Evolutionary conservation across 2,797 vertebrate species (phyloP).

Genomic region (Gallirallus australis): DNA sequence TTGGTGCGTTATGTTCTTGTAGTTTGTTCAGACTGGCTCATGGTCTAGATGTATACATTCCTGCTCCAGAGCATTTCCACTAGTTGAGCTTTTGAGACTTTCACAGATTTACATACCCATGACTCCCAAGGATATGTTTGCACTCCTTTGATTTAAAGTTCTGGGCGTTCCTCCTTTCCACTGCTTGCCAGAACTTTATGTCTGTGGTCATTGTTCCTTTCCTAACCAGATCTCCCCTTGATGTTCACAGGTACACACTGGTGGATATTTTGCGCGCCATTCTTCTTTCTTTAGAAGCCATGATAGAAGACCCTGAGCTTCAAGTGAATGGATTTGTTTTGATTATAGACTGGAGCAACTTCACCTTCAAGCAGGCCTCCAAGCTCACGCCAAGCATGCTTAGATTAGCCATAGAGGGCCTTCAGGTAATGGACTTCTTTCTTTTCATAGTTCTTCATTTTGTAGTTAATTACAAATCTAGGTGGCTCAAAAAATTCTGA

Average conservation of each 20-base stretch:
- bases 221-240: conserved; percentile 25
- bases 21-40: not conserved
- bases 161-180: no score
- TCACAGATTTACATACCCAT: not conserved
- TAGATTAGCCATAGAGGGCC: conserved; percentile 94
- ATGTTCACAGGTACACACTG: conserved; percentile 88
- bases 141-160: not conserved
- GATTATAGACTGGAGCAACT: conserved; percentile 99
- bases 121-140: not conserved
- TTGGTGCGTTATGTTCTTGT: not conserved
- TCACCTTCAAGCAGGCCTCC: conserved; percentile 98
- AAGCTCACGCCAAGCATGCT: conserved; percentile 98
- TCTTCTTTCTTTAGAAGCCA: conserved; percentile 95
- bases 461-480: not conserved
- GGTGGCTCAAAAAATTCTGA: not conserved
- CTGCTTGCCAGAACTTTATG: not conserved
- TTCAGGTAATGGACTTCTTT: conserved; percentile 85
- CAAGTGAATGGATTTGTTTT: conserved; percentile 99
- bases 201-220: not conserved
- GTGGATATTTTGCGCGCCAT: conserved; percentile 98
- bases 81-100: not conserved
- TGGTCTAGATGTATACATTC: not conserved
- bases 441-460: not conserved
- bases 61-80: not conserved
- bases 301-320: conserved; percentile 98